These are phyloP conservation scores for Rattus rattus DNA, from an alignment of 2,113 vertebrate species.

Conservation along the genomic window DNA sequence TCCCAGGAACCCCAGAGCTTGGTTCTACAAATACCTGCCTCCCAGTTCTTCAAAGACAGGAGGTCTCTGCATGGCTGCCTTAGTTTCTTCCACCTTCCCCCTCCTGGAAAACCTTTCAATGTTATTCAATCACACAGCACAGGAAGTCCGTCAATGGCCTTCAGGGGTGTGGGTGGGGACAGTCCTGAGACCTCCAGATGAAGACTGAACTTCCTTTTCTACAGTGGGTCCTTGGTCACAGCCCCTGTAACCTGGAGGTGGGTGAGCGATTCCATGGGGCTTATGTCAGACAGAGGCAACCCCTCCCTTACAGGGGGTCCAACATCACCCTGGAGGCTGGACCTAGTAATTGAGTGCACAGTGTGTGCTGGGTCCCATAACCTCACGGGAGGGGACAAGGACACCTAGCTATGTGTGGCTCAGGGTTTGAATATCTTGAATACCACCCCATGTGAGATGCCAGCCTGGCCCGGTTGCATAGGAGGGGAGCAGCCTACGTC, in stretches of 20 bases:
- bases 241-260: neutral
- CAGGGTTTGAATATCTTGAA: no score
- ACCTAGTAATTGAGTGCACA: neutral
- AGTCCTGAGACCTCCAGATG: neutral
- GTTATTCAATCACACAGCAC: neutral
- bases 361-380: neutral
- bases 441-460: neutral
- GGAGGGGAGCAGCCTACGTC: neutral
- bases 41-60: neutral
- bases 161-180: conserved; percentile 9
- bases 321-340: no score
- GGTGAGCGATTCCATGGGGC: neutral
- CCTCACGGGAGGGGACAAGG: neutral
- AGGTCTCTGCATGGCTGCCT: neutral
- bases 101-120: neutral
- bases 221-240: neutral
- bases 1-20: neutral
- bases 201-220: conserved; percentile 4
- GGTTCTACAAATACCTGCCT: no score
- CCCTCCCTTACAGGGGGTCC: no score
- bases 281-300: neutral
- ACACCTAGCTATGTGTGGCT: neutral
- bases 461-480: neutral
- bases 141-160: neutral
- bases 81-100: neutral